A percentile compares a stretch with the other conserved stretches of the same genome.
These are phyloP conservation scores for Heliconius cydno DNA, from an alignment of 2,888 invertebrate species.

Conservation along the genomic window DNA sequence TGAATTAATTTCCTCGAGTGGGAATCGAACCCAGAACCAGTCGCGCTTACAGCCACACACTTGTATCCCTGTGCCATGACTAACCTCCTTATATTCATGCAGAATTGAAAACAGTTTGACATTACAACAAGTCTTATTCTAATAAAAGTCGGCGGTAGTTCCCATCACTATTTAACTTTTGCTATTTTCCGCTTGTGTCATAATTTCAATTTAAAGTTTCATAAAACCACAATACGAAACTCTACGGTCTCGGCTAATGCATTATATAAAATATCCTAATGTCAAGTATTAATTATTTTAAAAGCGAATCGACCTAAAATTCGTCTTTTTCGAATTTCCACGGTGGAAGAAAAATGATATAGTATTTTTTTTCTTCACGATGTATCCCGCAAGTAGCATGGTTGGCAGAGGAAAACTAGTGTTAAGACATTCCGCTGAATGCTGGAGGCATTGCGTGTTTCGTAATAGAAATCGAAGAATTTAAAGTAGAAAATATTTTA, in stretches of 20 bases:
- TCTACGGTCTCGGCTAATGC: conserved; percentile 25
- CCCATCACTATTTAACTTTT: conserved; percentile 42
- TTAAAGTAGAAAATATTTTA: too few species aligned
- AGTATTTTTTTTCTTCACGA: too few species aligned
- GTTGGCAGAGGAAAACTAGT: too few species aligned
- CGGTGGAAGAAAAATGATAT: neutral
- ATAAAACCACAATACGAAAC: conserved; percentile 38
- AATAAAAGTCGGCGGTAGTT: conserved; percentile 39
- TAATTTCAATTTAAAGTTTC: conserved; percentile 48
- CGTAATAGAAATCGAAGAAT: too few species aligned
- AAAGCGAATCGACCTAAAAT: neutral
- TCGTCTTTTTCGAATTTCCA: neutral
- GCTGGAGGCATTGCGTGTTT: too few species aligned
- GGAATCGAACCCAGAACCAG: too few species aligned
- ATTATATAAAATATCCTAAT: conserved; percentile 37
- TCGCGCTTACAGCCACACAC: too few species aligned
- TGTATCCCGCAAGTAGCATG: too few species aligned
- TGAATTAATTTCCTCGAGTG: too few species aligned
- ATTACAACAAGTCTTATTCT: conserved; percentile 22
- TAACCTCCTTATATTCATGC: neutral
- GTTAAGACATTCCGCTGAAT: too few species aligned
- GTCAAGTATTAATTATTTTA: neutral
- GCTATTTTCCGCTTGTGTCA: conserved; percentile 42
- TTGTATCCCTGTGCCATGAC: too few species aligned
- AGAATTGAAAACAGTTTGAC: conserved; percentile 18